These are phyloP conservation scores for Lateolabrax maculatus DNA, from an alignment of 2,797 vertebrate species.

Conservation along the genomic window DNA sequence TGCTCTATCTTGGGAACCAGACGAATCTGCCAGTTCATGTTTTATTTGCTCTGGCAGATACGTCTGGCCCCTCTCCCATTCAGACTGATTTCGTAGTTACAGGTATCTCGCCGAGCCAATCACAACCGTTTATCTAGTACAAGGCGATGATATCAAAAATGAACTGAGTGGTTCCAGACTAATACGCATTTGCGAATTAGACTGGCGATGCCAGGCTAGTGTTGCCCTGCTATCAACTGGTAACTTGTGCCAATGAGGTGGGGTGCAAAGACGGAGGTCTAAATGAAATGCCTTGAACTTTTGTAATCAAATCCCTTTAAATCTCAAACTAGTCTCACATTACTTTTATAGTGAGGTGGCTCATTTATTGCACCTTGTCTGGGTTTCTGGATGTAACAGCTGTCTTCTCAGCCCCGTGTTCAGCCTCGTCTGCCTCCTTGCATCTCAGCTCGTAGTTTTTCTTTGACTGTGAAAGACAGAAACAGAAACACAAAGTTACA, in stretches of 20 bases:
- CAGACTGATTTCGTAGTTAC: too few species aligned
- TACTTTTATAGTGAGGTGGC: neutral
- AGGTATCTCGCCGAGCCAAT: too few species aligned
- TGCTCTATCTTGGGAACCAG: too few species aligned
- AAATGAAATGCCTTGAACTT: neutral
- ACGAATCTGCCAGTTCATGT: too few species aligned
- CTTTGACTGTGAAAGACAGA: conserved; percentile 86
- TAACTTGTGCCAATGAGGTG: neutral
- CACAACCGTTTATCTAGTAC: too few species aligned
- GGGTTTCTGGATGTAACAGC: conserved; percentile 84
- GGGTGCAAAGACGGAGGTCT: neutral
- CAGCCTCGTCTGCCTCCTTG: conserved; percentile 88
- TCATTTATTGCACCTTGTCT: conserved; percentile 87
- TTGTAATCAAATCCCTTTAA: neutral
- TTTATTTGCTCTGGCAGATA: too few species aligned
- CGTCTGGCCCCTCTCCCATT: too few species aligned
- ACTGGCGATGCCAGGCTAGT: too few species aligned
- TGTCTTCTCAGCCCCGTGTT: conserved; percentile 83
- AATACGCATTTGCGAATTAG: too few species aligned
- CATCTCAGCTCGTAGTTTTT: conserved; percentile 91
- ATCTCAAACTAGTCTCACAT: neutral
- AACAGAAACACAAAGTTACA: conserved; percentile 17
- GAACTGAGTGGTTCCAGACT: too few species aligned
- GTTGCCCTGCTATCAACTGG: neutral
- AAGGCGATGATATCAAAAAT: too few species aligned